Evolutionary conservation across 2,797 vertebrate genomes (phyloP), one percentile per base, ranked within the genome.

Genomic region (Esox masquinongy): DNA sequence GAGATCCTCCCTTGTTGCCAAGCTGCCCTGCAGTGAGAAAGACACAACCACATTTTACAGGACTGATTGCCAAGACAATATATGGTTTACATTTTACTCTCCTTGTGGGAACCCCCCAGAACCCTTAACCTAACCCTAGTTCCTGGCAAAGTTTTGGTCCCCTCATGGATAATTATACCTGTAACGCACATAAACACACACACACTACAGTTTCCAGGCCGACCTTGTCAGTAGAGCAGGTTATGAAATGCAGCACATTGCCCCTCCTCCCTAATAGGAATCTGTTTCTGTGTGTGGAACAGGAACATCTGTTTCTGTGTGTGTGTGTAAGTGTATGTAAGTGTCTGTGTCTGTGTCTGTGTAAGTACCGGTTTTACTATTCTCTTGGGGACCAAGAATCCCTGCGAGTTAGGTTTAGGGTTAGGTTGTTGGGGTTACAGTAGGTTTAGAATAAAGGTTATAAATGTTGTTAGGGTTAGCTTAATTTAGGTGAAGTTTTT

Each of bases 221-320:
- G 81, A 90, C 90, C 88, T 91, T 90, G 86, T 84, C 86, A 83
- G 74, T 73, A 80, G 79, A 84, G 84, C 80, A 77, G 83, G 86
- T 90, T 87, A 82, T 82, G 83, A 83, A 81, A 82, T 74, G 75
- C 86, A 87, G 86, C 84, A 86, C 82, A 84, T 89, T 19, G 7
- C 16, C 51, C 61, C 17, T 56, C 64, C 81, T 64, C 80, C 85
- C 71, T 88, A n/a, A n/a, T n/a, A n/a, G n/a, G n/a, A n/a, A n/a
- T n/a, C n/a, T n/a, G n/a, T n/a, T n/a, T n/a, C n/a, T n/a, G n/a
- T n/a, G n/a, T n/a, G n/a, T n/a, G n/a, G n/a, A 90, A 86, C 87
- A 86, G 81, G 82, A 82, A 87, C 85, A 84, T 88, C 81, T 86
- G 88, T 88, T 88, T 49, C 83, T 83, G 34, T 70, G 68, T 80